Evolutionary conservation across 1,140 invertebrate species (phyloP), one percentile per base, ranked within the genome.

Genomic region (Drosophila eugracilis): DNA sequence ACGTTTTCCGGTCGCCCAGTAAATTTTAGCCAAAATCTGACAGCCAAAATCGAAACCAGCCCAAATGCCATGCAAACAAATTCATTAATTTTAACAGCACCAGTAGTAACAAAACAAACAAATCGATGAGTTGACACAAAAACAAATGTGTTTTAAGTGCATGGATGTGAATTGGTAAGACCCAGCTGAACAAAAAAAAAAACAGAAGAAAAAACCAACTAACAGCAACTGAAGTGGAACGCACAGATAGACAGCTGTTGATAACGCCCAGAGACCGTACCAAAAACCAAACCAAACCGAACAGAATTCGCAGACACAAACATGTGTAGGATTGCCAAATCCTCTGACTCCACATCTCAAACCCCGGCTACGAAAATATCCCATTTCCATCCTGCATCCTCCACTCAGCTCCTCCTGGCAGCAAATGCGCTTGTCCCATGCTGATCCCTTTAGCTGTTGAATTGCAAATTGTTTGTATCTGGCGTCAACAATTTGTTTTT

Each of bases 381-480:
- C n/a, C 17, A 21, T 17, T 28, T 19, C 15, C 1, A 30, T 12
- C 3, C 28, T 30, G 7, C 36, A 37, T 9, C 10, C n/a, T 39
- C 6, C 6, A 15, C 1, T n/a, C 21, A 6, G 24, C 30, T 19
- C 10, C 50, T n/a, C 15, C 26, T 4, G 39, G 39, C 72, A 48
- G 75, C 72, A 85, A 85, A 74, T 86, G 81, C 81, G 81, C 81
- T 88, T 86, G 81, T 86, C 70, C 69, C 77, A 47, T 86, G 78
- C 84, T 88, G 83, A 88, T 88, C 83, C 83, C 73, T 76, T 88
- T 67, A 83, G 83, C 83, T 88, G 83, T 88, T 88, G 83, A 88
- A 88, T 88, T 88, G 83, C 83, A 88, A 88, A 88, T 88, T 88
- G 83, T 88, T 81, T 88, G 83, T 81, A 76, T 75, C 70, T 88